A percentile compares a stretch with the other conserved stretches of the same genome.
Conservation (phyloP, 2,113 vertebrate genomes). For the Aepyceros melampus region DNA sequence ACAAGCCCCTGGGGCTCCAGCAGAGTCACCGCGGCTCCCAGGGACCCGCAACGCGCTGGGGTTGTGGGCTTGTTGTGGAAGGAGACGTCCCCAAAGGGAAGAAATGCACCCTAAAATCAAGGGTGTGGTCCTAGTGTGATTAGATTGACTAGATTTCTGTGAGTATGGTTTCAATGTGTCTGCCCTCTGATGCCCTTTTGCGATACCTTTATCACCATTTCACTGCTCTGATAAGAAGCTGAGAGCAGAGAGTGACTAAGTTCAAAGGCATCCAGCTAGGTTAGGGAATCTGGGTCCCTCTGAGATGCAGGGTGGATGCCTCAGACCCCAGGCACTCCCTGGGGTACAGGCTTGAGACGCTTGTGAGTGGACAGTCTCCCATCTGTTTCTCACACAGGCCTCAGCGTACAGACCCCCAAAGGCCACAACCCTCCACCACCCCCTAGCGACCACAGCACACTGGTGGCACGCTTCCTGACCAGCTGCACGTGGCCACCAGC, state of each 20-base stretch:
- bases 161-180: too few relatives aligned
- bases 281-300: neutral
- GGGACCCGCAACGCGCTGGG: neutral
- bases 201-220: too few relatives aligned
- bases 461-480: fast-evolving
- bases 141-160: too few relatives aligned
- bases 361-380: neutral
- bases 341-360: neutral
- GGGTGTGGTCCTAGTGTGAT: too few relatives aligned
- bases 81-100: neutral
- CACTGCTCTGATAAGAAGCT: neutral
- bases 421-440: neutral
- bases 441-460: fast-evolving
- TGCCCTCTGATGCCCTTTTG: too few relatives aligned
- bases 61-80: neutral
- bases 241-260: neutral
- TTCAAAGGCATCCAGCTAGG: neutral
- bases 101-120: neutral
- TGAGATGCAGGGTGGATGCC: too few relatives aligned
- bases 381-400: neutral
- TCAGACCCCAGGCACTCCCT: neutral
- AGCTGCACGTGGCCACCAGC: fast-evolving
- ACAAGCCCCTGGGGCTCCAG: neutral
- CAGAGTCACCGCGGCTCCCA: neutral
- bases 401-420: neutral